phyloP scores from a whole-genome alignment of 2,113 vertebrate species.

The pig (Sus scrofa) region T2T-Sscrofa CM000822.6:24077501-24078000 shows the following conservation, averaged over 20 bases:
- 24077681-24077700: not conserved
- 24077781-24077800: not conserved
- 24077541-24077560: not conserved
- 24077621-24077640: not conserved
- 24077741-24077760: not conserved
- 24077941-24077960: constrained; percentile 25
- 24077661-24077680: not conserved
- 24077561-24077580: not conserved
- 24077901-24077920: not conserved
- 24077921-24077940: constrained; percentile 57
- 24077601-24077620: not conserved
- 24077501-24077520: not conserved
- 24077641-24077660: not conserved
- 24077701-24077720: not conserved
- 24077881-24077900: not conserved
- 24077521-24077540: not conserved
- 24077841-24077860: not conserved
- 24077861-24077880: constrained; percentile 13
- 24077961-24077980: constrained; percentile 54
- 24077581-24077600: not conserved
- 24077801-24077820: not conserved
- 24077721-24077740: not conserved
- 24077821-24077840: not conserved
- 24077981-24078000: constrained; percentile 45
- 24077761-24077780: constrained; percentile 49